Evolutionary conservation across 2,113 vertebrate genomes (phyloP).

Genomic region (Pipa parva): DNA sequence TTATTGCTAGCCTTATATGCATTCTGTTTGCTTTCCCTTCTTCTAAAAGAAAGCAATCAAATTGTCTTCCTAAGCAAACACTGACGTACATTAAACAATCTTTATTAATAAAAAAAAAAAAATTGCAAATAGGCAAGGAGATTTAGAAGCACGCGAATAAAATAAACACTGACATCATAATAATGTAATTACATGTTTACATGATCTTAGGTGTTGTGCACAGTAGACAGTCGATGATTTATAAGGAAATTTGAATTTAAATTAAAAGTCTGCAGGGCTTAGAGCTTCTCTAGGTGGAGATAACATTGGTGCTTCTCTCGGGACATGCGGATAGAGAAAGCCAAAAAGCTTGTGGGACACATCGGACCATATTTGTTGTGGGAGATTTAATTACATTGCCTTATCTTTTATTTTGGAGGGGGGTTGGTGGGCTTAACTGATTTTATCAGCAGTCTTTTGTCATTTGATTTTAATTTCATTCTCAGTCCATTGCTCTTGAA

Average conservation of each 20-base stretch:
- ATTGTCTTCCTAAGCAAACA: not conserved
- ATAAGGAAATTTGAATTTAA: slow-evolving; percentile 37
- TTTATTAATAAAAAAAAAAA: not conserved
- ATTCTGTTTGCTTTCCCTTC: not conserved
- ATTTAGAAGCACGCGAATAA: not conserved
- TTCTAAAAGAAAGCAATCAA: not conserved
- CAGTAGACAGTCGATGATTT: slow-evolving; percentile 18
- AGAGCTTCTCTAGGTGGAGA: slow-evolving; percentile 16
- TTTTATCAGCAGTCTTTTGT: slow-evolving; percentile 33
- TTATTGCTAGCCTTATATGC: not conserved
- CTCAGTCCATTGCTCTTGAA: slow-evolving; percentile 30
- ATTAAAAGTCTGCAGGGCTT: slow-evolving; percentile 30
- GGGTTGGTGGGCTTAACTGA: slow-evolving; percentile 33
- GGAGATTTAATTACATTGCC: slow-evolving; percentile 35
- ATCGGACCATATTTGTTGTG: slow-evolving; percentile 31
- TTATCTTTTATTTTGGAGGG: slow-evolving; percentile 27
- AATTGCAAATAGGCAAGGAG: not conserved
- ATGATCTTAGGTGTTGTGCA: not conserved
- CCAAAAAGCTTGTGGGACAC: not conserved
- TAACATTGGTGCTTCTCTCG: slow-evolving; percentile 23
- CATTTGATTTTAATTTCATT: slow-evolving; percentile 37
- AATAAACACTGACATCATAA: not conserved
- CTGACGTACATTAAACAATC: not conserved
- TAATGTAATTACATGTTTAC: slow-evolving; percentile 22
- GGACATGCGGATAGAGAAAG: slow-evolving; percentile 22